Base-by-base conservation (phyloP, 2,113 vertebrate genomes). In the Nestor notabilis region DNA sequence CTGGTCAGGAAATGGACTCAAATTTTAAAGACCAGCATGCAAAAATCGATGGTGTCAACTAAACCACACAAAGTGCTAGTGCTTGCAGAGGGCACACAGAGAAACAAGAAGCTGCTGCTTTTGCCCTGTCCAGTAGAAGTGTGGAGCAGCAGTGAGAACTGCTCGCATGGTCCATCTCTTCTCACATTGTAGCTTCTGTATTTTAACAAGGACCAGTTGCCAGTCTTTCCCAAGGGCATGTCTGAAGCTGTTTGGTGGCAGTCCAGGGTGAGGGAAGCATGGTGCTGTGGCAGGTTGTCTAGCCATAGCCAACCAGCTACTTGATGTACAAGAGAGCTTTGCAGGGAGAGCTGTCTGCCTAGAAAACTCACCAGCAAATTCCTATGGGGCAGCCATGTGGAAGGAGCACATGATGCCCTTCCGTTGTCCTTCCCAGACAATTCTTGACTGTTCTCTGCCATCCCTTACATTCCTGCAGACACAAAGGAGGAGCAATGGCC, bases 291-390 rank as follows among this genome's bases (percentile, higher is more conserved):
- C 90, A 63, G 3, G 0, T 11, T 85, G 35, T 17, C 49, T 79
- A 21, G 29, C 43, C 87, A 16, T 44, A 68, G 74, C 55, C 87
- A 55, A 4, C 14, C 6, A 3, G 17, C 50, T 66, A 3, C 65
- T 82, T 19, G 4, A 10, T 10, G n/a, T 17, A 5, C 64, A 50
- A 41, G 63, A 47, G 74, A 71, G 65, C 89, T 92, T 46, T 50
- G 83, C 77, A 44, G 56, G 71, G 23, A 71, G 74, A 80, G 6
- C 79, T 55, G 70, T 46, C 91, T 86, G 83, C 46, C 63, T 11
- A 2, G 71, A 74, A 47, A 86, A 15, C 64, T 85, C 78, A 68
- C 83, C 90, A 66, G 93, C 86, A 89, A 23, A 84, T 96, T 93
- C 91, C 93, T 16, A 0, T 4, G 75, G 69, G 76, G 94, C 91